Evolutionary conservation across 2,113 vertebrate genomes (phyloP).

Genomic region (Cygnus atratus): DNA sequence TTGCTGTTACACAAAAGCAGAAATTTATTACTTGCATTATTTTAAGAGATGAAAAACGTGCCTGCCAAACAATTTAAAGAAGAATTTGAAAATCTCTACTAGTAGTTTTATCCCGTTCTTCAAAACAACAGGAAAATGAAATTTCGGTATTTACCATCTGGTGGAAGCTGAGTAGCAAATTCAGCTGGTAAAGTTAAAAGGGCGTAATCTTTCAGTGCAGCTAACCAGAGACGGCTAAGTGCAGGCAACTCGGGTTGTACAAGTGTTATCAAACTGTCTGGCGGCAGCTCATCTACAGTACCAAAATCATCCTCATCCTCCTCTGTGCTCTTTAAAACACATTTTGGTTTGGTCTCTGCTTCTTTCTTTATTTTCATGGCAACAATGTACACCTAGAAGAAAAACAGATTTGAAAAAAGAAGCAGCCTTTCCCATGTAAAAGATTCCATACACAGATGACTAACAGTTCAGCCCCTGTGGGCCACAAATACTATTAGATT

Average conservation of each 20-base stretch:
- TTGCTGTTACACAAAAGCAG: not conserved
- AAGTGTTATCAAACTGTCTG: conserved; percentile 94
- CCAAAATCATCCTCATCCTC: conserved; percentile 88
- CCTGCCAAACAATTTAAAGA: not conserved
- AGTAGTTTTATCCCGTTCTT: not conserved
- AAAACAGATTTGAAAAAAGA: not conserved
- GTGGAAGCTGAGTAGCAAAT: conserved; percentile 97
- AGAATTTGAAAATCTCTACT: not conserved
- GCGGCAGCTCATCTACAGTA: conserved; percentile 85
- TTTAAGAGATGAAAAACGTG: not conserved
- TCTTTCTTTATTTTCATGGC: conserved; percentile 98
- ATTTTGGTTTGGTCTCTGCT: conserved; percentile 85
- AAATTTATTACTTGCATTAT: not conserved
- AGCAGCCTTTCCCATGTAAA: not conserved
- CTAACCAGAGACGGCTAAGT: conserved; percentile 94
- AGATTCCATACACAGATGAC: not conserved
- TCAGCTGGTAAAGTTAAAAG: conserved; percentile 94
- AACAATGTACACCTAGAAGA: conserved; percentile 90
- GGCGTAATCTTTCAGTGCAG: conserved; percentile 93
- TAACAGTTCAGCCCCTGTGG: not conserved
- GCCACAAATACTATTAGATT: not conserved
- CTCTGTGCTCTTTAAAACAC: conserved; percentile 78
- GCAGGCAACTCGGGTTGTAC: conserved; percentile 94
- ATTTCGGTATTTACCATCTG: conserved; percentile 83
- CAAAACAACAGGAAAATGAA: not conserved